Conservation (phyloP, 2,797 vertebrate genomes). For the Lagocephalus sceleratus region DNA sequence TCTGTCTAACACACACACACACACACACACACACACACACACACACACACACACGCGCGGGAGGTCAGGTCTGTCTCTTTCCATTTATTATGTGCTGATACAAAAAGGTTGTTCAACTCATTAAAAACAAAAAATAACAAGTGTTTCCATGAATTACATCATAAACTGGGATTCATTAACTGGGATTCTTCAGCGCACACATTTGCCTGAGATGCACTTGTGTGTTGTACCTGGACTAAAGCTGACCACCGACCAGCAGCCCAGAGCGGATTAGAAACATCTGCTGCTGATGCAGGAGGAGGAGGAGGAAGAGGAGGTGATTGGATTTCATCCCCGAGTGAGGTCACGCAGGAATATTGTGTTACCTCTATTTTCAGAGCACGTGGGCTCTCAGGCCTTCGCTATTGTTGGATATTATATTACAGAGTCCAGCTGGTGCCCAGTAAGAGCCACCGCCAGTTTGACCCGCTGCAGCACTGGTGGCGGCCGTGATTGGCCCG, state of each 20-base stretch:
- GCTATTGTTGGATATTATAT: conserved; percentile 3
- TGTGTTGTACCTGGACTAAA: conserved; percentile 6
- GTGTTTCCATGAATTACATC: background rate
- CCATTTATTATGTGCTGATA: conserved; percentile 25
- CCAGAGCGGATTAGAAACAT: conserved; percentile 3
- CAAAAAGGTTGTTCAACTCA: conserved; percentile 28
- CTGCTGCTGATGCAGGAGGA: conserved; percentile 5
- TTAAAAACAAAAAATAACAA: conserved; percentile 6
- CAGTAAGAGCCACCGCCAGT: too few species aligned
- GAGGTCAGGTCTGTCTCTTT: conserved; percentile 50
- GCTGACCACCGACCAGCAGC: conserved; percentile 8
- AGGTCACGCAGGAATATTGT: conserved; percentile 15
- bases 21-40: conserved; percentile 6
- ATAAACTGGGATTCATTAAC: conserved; percentile 6
- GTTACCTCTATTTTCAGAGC: conserved; percentile 26
- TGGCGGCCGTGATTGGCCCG: too few species aligned
- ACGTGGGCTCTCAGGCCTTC: background rate
- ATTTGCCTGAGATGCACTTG: conserved; percentile 13
- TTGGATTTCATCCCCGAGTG: conserved; percentile 24
- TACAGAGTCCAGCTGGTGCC: background rate
- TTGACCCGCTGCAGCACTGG: background rate
- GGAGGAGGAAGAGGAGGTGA: conserved; percentile 8
- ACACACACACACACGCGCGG: conserved; percentile 13
- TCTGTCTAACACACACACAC: conserved; percentile 7
- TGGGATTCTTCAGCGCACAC: background rate